Conservation (phyloP, 1,140 invertebrate species). For the Pseudomyrmex sp. region DNA sequence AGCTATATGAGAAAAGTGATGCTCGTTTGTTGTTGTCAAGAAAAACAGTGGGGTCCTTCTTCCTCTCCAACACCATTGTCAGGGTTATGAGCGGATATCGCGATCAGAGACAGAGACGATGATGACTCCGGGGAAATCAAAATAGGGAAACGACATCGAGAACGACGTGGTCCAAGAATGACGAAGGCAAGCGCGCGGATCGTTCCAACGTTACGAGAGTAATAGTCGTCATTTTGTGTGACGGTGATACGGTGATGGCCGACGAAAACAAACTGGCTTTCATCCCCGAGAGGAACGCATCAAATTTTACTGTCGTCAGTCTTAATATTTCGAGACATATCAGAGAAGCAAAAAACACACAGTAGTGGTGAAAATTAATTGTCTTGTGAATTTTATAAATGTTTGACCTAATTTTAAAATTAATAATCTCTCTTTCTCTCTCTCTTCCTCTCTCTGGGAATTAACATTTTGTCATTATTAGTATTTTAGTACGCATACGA, state of each 20-base stretch:
- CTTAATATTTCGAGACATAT: constrained; percentile 20
- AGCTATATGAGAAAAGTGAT: constrained; percentile 11
- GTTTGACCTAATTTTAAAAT: too few species aligned
- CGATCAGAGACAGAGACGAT: constrained; percentile 31
- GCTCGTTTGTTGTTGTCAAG: constrained; percentile 6
- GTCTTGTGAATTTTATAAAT: too few species aligned
- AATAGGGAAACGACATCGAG: constrained; percentile 24
- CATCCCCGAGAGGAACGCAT: constrained; percentile 2
- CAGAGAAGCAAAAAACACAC: background rate
- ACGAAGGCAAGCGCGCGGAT: constrained; percentile 17
- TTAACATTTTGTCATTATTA: constrained; percentile 5
- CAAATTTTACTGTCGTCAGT: constrained; percentile 34
- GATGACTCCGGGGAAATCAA: constrained; percentile 63
- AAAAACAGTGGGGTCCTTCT: constrained; percentile 2
- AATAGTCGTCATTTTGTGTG: constrained; percentile 21
- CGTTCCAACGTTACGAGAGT: constrained; percentile 30
- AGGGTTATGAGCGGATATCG: constrained; percentile 14
- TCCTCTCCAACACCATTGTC: background rate
- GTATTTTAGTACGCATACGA: background rate
- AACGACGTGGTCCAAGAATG: constrained; percentile 9
- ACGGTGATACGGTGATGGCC: background rate
- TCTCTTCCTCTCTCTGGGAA: background rate
- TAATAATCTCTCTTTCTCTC: too few species aligned
- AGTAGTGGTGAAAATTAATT: too few species aligned
- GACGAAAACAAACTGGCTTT: constrained; percentile 22